A percentile compares a stretch with the other conserved stretches of the same genome.
These are phyloP conservation scores for Nipponia nippon DNA, from an alignment of 2,113 vertebrate genomes.

Conservation along the genomic window DNA sequence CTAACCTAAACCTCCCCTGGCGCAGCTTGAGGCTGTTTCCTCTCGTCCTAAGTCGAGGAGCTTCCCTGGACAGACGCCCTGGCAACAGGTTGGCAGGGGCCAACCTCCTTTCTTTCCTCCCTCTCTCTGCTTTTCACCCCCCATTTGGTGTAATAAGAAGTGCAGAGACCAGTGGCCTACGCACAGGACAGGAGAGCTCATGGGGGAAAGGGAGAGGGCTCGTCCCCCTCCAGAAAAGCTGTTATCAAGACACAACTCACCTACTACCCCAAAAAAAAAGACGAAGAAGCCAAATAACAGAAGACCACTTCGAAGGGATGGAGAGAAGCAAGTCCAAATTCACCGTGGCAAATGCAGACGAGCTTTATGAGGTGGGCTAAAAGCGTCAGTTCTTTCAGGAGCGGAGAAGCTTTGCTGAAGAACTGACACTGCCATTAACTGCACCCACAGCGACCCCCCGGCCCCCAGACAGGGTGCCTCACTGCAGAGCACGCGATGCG, in stretches of 20 bases:
- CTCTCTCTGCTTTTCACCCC: not conserved
- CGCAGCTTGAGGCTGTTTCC: no score
- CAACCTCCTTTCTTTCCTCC: not conserved
- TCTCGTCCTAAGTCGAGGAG: not conserved
- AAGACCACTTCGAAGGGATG: not conserved
- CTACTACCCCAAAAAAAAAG: not conserved
- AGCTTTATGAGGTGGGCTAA: not conserved
- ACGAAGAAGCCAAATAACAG: not conserved
- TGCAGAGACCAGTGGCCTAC: not conserved
- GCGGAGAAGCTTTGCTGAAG: not conserved
- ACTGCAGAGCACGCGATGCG: not conserved
- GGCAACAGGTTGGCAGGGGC: not conserved
- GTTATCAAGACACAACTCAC: not conserved
- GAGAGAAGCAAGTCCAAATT: not conserved
- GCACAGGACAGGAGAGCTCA: not conserved
- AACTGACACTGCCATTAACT: not conserved
- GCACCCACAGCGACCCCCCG: not conserved
- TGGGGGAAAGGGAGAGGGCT: not conserved
- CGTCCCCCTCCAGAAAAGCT: not conserved
- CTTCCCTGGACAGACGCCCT: not conserved
- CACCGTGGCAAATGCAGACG: fast-evolving
- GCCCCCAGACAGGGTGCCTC: fast-evolving
- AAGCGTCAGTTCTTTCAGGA: not conserved
- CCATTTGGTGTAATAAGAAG: not conserved
- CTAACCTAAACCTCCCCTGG: no score